Evolutionary conservation across 2,888 invertebrate genomes (phyloP).

Genomic region (Ophion costatus): DNA sequence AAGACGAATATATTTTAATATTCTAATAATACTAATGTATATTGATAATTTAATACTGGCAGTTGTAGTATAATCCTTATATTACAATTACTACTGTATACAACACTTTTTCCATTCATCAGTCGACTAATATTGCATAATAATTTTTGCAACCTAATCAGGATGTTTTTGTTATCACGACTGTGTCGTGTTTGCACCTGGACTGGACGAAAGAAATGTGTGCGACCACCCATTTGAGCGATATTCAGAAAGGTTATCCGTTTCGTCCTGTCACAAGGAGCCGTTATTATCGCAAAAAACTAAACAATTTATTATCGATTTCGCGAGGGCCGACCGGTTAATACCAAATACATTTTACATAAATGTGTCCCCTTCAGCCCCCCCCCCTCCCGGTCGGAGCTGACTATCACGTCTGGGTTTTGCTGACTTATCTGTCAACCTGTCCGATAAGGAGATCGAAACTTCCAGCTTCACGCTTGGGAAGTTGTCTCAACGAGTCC

Average conservation of each 20-base stretch:
- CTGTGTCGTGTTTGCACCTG: not conserved
- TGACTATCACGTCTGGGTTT: not conserved
- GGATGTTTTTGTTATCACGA: not conserved
- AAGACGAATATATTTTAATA: too few relatives aligned
- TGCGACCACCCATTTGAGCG: not conserved
- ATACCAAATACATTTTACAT: slow-evolving; percentile 37
- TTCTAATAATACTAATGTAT: too few relatives aligned
- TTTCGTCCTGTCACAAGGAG: not conserved
- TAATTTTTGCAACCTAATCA: not conserved
- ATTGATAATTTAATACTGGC: too few relatives aligned
- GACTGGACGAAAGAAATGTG: not conserved
- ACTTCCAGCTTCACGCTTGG: slow-evolving; percentile 51
- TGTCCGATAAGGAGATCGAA: slow-evolving; percentile 38
- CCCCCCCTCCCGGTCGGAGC: not conserved
- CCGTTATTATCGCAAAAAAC: slow-evolving; percentile 26
- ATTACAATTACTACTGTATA: too few relatives aligned
- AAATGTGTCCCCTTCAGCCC: not conserved
- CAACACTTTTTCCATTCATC: too few relatives aligned
- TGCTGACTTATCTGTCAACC: slow-evolving; percentile 40
- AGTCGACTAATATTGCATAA: not conserved
- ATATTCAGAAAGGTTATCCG: slow-evolving; percentile 30
- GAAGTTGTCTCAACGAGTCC: slow-evolving; percentile 8
- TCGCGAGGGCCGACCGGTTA: slow-evolving; percentile 20
- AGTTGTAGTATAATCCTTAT: too few relatives aligned
- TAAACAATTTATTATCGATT: slow-evolving; percentile 40